Evolutionary conservation across 2,113 vertebrate species (phyloP), one percentile per base, ranked within the genome.

Genomic region (Serinus canaria): DNA sequence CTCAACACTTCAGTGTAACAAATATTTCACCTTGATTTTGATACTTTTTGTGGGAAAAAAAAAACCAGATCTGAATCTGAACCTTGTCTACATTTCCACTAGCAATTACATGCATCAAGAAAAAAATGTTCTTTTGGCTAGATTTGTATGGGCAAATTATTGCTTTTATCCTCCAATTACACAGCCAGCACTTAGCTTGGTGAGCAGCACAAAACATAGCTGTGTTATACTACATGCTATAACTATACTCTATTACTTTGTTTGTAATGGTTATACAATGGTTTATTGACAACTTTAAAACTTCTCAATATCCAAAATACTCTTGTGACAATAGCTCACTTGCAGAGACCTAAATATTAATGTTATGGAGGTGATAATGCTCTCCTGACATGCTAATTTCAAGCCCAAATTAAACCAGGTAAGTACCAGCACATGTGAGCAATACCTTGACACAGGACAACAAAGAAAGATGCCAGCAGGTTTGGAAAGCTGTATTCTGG

Each of bases 361-460:
- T 10, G 33, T 15, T 27, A 58, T 0, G 4, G 56, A 0, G 0
- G 8, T 28, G 24, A 91, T 10, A 18, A 64, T 22, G 25, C 13
- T 11, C 62, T 75, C 21, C 58, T 41, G 46, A 35, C 41, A 64
- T 10, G 10, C 7, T 13, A 2, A 75, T n/a, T 85, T 73, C 58
- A 83, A 66, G 47, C 11, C 19, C 2, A 3, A 46, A 13, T 58
- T 52, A 56, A 41, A 60, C 9, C 50, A 73, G 62, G 3, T n/a
- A 47, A 43, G 24, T 24, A 33, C 9, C 2, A 5, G 49, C 15
- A 23, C 4, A 17, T 43, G n/a, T 31, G 22, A 92, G 50, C 31
- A 68, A 62, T 12, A 72, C n/a, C 39, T 87, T 1, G 0, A 41
- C 10, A 41, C 0, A 2, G 67, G 46, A 80, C 52, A 58, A 43